Percentiles rank a stretch among this genome's conserved stretches.
These are phyloP conservation scores for Cydia splendana DNA, from an alignment of 1,140 invertebrate genomes.

Conservation along the genomic window DNA sequence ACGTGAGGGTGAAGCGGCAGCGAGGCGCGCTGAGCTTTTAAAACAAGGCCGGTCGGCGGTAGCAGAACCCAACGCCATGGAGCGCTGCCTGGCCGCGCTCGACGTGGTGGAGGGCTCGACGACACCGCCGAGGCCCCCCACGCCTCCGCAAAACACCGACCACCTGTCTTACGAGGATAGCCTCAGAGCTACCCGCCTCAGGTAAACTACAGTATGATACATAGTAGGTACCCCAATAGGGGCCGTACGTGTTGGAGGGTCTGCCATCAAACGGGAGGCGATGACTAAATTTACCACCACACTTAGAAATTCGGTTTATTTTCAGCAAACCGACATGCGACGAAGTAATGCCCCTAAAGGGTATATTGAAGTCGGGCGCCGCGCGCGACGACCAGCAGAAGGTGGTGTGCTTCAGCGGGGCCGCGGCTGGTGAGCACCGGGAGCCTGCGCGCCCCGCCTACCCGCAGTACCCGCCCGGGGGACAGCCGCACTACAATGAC, in stretches of 20 bases:
- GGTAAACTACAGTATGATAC: constrained; percentile 38
- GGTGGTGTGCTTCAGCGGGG: constrained; percentile 72
- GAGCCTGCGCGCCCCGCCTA: constrained; percentile 33
- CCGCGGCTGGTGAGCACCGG: constrained; percentile 53
- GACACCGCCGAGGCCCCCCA: constrained; percentile 52
- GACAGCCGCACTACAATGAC: constrained; percentile 62
- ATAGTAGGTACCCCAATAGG: no score
- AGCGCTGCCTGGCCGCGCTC: constrained; percentile 71
- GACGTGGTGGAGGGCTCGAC: constrained; percentile 69
- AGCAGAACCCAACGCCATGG: constrained; percentile 70
- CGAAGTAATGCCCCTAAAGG: constrained; percentile 61
- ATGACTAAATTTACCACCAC: no score
- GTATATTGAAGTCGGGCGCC: constrained; percentile 66
- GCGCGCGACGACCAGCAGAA: constrained; percentile 70
- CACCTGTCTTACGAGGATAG: constrained; percentile 64
- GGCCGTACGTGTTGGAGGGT: no score
- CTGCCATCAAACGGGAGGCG: no score
- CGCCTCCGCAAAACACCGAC: constrained; percentile 61
- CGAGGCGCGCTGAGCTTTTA: constrained; percentile 56
- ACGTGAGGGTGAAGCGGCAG: constrained; percentile 60
- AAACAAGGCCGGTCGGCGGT: constrained; percentile 70
- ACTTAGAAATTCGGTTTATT: not conserved
- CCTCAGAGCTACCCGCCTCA: constrained; percentile 47
- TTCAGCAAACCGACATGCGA: constrained; percentile 65
- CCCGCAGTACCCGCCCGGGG: constrained; percentile 47